Conservation (phyloP, 2,113 vertebrate species). For the Rana temporaria region DNA sequence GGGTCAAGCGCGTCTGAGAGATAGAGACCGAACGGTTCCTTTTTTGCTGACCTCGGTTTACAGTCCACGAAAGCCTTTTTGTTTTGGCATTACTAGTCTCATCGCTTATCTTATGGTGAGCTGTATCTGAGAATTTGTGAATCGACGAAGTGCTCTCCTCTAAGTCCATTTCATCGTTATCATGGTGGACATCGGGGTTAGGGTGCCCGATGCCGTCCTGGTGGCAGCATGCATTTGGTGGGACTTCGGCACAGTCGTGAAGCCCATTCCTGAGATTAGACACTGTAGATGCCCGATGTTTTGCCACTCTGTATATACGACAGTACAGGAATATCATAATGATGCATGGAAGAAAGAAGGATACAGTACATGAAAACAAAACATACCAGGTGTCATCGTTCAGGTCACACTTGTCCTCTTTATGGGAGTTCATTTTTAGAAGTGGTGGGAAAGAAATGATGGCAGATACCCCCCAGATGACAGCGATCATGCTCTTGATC, state of each 20-base stretch:
- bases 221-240: slow-evolving; percentile 76
- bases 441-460: slow-evolving; percentile 88
- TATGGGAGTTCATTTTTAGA: slow-evolving; percentile 70
- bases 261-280: slow-evolving; percentile 77
- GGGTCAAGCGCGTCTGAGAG: slow-evolving; percentile 81
- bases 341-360: slow-evolving; percentile 87
- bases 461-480: slow-evolving; percentile 81
- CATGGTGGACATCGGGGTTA: slow-evolving; percentile 72
- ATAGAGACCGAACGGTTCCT: slow-evolving; percentile 67
- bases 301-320: slow-evolving; percentile 85
- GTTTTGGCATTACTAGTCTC: background rate
- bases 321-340: slow-evolving; percentile 90
- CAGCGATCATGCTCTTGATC: slow-evolving; percentile 84
- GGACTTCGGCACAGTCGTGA: slow-evolving; percentile 70
- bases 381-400: slow-evolving; percentile 92
- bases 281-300: slow-evolving; percentile 77
- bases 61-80: slow-evolving; percentile 61
- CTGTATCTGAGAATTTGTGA: slow-evolving; percentile 67
- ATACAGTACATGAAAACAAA: slow-evolving; percentile 83
- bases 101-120: slow-evolving; percentile 66
- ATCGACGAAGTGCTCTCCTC: slow-evolving; percentile 76
- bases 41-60: slow-evolving; percentile 68
- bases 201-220: slow-evolving; percentile 71
- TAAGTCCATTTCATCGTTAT: slow-evolving; percentile 76
- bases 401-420: slow-evolving; percentile 76